These are phyloP conservation scores for Sacculina carcini DNA, from an alignment of 2,888 invertebrate species.

Conservation along the genomic window DNA sequence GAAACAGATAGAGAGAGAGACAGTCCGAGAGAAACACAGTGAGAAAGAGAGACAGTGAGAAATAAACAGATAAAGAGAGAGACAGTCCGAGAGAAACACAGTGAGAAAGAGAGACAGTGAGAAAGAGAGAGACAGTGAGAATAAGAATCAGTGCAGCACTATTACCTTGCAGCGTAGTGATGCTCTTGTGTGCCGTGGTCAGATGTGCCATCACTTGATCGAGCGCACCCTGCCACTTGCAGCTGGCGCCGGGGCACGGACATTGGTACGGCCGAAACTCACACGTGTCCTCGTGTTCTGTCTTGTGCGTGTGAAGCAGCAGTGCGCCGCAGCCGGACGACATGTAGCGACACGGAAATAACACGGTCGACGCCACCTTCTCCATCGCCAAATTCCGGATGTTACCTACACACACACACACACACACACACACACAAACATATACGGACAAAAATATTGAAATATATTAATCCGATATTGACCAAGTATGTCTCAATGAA, in stretches of 20 bases:
- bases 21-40: not conserved
- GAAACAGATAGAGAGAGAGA: not conserved
- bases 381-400: constrained; percentile 98
- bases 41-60: too few species aligned
- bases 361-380: constrained; percentile 90
- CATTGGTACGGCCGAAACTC: constrained; percentile 95
- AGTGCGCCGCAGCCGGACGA: constrained; percentile 80
- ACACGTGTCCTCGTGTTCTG: constrained; percentile 93
- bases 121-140: constrained; percentile 4
- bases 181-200: constrained; percentile 88
- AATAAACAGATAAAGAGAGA: not conserved
- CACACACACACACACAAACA: too few species aligned
- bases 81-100: not conserved
- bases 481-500: too few species aligned
- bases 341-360: constrained; percentile 97
- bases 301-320: constrained; percentile 84
- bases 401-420: constrained; percentile 36
- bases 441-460: too few species aligned
- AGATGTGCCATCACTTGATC: constrained; percentile 98
- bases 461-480: constrained; percentile 1
- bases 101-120: not conserved
- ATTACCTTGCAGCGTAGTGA: constrained; percentile 77
- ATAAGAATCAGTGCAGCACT: not conserved
- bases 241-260: constrained; percentile 97
- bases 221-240: constrained; percentile 94